A percentile compares a stretch with the other conserved stretches of the same genome.
Evolutionary conservation across 1,140 invertebrate species (phyloP).

Genomic region (Adoxophyes honmai): DNA sequence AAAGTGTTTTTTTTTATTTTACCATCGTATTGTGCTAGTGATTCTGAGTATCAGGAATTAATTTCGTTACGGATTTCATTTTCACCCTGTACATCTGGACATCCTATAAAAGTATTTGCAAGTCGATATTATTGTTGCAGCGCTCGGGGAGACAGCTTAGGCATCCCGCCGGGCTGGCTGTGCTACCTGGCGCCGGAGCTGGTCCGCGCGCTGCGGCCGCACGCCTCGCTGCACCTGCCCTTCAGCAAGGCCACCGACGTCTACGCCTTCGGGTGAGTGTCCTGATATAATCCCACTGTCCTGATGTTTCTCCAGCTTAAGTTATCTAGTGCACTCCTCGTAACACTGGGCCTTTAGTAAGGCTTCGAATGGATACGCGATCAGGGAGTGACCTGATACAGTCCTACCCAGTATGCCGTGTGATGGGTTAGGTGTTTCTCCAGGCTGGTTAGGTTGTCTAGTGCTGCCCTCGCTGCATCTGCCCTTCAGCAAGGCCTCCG

Average conservation of each 20-base stretch:
- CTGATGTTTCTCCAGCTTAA: too few relatives aligned
- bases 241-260: constrained; percentile 96
- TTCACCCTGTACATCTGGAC: too few relatives aligned
- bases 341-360: too few relatives aligned
- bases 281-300: too few relatives aligned
- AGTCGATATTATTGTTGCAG: constrained; percentile 45
- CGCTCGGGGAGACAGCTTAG: constrained; percentile 86
- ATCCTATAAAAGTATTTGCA: too few relatives aligned
- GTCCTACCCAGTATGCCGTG: constrained; percentile 84
- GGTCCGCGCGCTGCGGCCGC: constrained; percentile 87
- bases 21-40: too few relatives aligned
- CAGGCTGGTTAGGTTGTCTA: constrained; percentile 98
- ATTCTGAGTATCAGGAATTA: too few relatives aligned
- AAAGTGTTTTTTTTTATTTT: too few relatives aligned
- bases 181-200: constrained; percentile 98
- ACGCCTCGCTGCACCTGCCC: constrained; percentile 86
- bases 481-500: constrained; percentile 93
- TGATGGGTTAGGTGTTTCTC: constrained; percentile 91
- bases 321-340: too few relatives aligned
- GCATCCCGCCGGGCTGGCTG: constrained; percentile 97
- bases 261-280: constrained; percentile 96
- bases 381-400: too few relatives aligned
- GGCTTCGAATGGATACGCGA: too few relatives aligned
- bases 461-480: constrained; percentile 89
- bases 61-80: too few relatives aligned